Conservation (phyloP, 35 echinoderm and acorn worm species). For the Apostichopus parvimensis region DNA sequence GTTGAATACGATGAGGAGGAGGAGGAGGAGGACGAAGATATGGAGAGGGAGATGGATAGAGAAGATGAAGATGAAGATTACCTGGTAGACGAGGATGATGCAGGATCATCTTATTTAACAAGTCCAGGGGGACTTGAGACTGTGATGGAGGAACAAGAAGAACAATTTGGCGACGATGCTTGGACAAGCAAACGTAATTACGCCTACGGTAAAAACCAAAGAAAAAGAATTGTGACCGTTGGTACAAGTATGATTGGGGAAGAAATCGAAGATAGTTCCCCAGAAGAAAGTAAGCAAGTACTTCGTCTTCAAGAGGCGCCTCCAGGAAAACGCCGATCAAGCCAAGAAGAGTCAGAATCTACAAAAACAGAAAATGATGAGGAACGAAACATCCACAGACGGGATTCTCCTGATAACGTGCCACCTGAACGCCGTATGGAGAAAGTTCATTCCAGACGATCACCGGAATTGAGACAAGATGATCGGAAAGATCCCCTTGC, state of each 20-base stretch:
- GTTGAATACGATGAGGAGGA: conserved; percentile 20
- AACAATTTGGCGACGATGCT: conserved; percentile 47
- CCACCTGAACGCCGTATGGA: conserved; percentile 22
- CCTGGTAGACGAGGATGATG: conserved; percentile 24
- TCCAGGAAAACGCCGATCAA: conserved; percentile 30
- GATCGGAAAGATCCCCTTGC: conserved; percentile 13
- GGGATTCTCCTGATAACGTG: conserved; percentile 17
- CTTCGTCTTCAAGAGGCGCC: conserved; percentile 46
- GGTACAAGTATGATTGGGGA: conserved; percentile 12
- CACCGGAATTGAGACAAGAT: conserved; percentile 46
- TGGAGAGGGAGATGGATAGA: not conserved
- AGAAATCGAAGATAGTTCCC: conserved; percentile 52
- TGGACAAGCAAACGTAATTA: conserved; percentile 44
- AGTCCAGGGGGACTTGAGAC: conserved; percentile 76
- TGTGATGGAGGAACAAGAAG: conserved; percentile 85
- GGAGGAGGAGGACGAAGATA: conserved; percentile 1
- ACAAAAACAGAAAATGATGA: not conserved
- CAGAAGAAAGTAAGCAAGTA: conserved; percentile 43
- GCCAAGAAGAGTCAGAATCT: not conserved
- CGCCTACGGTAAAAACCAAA: conserved; percentile 18
- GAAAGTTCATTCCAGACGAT: conserved; percentile 14
- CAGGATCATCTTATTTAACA: conserved; percentile 37
- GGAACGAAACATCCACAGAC: not conserved
- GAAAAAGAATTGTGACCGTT: conserved; percentile 36
- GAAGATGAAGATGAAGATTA: conserved; percentile 62